These are phyloP conservation scores for Cherax destructor DNA, from an alignment of 1,140 invertebrate genomes.

Conservation along the genomic window DNA sequence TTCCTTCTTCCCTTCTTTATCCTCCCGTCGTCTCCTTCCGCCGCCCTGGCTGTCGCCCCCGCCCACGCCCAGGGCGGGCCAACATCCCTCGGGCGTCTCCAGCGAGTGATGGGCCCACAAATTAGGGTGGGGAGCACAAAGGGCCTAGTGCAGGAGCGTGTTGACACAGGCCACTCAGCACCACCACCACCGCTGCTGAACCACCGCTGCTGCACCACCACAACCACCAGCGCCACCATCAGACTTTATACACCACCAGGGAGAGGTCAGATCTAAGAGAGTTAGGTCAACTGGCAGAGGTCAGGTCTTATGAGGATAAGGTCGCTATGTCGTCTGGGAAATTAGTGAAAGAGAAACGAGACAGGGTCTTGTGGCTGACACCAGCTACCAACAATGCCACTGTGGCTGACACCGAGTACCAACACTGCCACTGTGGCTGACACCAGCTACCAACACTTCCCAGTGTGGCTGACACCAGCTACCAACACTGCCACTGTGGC, in stretches of 20 bases:
- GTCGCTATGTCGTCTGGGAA: too few species aligned
- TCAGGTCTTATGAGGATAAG: too few species aligned
- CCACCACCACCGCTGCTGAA: constrained; percentile 17
- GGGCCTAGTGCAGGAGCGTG: constrained; percentile 44
- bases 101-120: constrained; percentile 56
- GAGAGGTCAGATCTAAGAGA: too few species aligned
- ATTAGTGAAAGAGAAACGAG: too few species aligned
- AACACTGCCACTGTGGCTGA: too few species aligned
- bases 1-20: not conserved
- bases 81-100: not conserved
- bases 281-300: too few species aligned
- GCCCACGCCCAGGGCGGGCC: not conserved
- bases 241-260: not conserved
- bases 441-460: too few species aligned
- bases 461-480: too few species aligned
- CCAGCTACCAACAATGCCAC: too few species aligned
- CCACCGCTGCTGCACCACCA: constrained; percentile 11
- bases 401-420: too few species aligned
- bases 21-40: not conserved
- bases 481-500: too few species aligned
- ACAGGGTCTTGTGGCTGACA: too few species aligned
- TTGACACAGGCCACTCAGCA: constrained; percentile 32
- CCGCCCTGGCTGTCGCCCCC: not conserved
- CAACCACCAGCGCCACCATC: constrained; percentile 14
- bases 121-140: constrained; percentile 57